Percentiles rank a stretch among this genome's conserved stretches.
phyloP scores from a whole-genome alignment of 2,797 vertebrate species.

The Siniperca undulata region DNA sequence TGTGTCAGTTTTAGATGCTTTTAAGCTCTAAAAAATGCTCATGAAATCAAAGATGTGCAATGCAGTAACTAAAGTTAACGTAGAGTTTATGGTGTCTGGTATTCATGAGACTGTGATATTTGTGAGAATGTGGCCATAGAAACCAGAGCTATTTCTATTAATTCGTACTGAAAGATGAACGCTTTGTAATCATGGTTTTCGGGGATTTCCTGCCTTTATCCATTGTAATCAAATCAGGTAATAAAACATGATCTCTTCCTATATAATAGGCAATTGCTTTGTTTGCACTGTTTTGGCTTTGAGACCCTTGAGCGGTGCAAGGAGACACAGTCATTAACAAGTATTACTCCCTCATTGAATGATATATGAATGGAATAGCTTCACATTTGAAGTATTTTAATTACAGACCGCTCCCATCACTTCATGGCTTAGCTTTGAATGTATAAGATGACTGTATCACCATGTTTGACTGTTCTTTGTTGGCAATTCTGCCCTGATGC shows the following conservation, averaged over 20 bases:
- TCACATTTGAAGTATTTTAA: slow-evolving; percentile 46
- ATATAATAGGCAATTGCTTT: slow-evolving; percentile 34
- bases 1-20: not conserved
- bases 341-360: slow-evolving; percentile 38
- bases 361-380: slow-evolving; percentile 36
- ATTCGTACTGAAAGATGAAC: slow-evolving; percentile 37
- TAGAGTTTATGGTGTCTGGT: slow-evolving; percentile 18
- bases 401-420: slow-evolving; percentile 40
- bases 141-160: slow-evolving; percentile 23
- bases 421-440: slow-evolving; percentile 16
- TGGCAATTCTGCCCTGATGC: not conserved
- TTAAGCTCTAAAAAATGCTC: slow-evolving; percentile 9
- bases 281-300: slow-evolving; percentile 40
- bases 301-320: slow-evolving; percentile 3
- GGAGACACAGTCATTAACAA: slow-evolving; percentile 38
- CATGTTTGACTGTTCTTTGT: slow-evolving; percentile 15
- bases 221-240: slow-evolving; percentile 33
- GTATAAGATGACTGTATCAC: not conserved
- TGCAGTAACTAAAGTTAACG: not conserved
- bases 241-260: slow-evolving; percentile 35
- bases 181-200: slow-evolving; percentile 34
- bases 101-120: slow-evolving; percentile 24
- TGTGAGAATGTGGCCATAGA: slow-evolving; percentile 28
- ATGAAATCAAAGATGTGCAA: slow-evolving; percentile 22
- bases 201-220: slow-evolving; percentile 53